Conservation (phyloP, 1,140 invertebrate genomes). For the Charaxes varanes region DNA sequence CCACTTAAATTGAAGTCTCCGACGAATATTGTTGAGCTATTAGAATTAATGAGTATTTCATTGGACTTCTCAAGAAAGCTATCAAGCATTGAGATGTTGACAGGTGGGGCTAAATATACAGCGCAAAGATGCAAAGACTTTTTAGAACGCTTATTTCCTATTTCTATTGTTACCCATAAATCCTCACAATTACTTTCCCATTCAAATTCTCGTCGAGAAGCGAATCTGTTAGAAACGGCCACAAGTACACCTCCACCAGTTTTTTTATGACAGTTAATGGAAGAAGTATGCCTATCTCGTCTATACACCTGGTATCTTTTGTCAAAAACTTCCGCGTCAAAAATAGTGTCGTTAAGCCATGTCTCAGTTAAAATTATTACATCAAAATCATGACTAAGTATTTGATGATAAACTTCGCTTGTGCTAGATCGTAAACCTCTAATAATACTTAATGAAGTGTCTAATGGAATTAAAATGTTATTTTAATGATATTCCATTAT, state of each 20-base stretch:
- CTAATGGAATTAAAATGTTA: no score
- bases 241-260: background rate
- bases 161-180: background rate
- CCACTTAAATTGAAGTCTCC: constrained; percentile 1
- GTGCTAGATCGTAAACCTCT: background rate
- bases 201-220: background rate
- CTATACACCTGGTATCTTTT: background rate
- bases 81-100: background rate
- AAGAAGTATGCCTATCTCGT: background rate
- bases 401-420: background rate
- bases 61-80: constrained; percentile 6
- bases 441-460: no score
- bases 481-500: no score
- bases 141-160: background rate
- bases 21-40: background rate
- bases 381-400: background rate
- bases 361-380: background rate
- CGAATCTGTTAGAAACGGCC: background rate
- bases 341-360: no score
- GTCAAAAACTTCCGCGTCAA: no score
- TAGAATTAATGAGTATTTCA: background rate
- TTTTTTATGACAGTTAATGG: background rate
- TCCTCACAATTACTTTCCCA: constrained; percentile 4
- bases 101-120: constrained; percentile 2
- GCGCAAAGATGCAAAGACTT: constrained; percentile 1